Evolutionary conservation across 1,140 invertebrate species (phyloP).

Genomic region (Papilio polyxenes): DNA sequence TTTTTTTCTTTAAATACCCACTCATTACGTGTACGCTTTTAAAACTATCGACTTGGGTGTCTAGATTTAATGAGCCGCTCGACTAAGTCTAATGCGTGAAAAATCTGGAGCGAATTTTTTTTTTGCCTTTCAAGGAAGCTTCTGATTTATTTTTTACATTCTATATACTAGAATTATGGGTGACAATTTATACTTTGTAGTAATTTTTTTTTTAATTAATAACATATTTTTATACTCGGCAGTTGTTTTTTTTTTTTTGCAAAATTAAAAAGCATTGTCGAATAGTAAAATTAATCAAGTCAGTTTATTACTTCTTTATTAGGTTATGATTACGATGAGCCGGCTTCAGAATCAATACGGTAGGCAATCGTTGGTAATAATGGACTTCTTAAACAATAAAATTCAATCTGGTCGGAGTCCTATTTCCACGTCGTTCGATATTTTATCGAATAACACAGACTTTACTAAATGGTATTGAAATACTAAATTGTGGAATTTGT

Average conservation of each 20-base stretch:
- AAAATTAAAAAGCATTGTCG: too few species aligned
- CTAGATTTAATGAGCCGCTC: background rate
- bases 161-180: too few species aligned
- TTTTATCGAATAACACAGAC: background rate
- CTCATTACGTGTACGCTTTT: conserved; percentile 23
- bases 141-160: too few species aligned
- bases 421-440: conserved; percentile 50
- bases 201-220: too few species aligned
- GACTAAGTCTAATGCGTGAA: background rate
- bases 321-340: conserved; percentile 10
- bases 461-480: background rate
- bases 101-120: background rate
- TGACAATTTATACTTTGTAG: too few species aligned
- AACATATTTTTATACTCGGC: too few species aligned
- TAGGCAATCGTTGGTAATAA: conserved; percentile 57
- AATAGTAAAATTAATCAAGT: too few species aligned
- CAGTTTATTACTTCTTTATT: conserved; percentile 35
- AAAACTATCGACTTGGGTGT: conserved; percentile 28
- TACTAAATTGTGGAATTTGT: too few species aligned
- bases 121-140: too few species aligned
- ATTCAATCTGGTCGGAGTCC: conserved; percentile 49
- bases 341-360: conserved; percentile 57
- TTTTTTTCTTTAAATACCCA: conserved; percentile 33
- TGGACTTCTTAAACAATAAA: conserved; percentile 52
- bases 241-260: too few species aligned